Conservation (phyloP, 2,797 vertebrate species). For the Tarsius wallacei region DNA sequence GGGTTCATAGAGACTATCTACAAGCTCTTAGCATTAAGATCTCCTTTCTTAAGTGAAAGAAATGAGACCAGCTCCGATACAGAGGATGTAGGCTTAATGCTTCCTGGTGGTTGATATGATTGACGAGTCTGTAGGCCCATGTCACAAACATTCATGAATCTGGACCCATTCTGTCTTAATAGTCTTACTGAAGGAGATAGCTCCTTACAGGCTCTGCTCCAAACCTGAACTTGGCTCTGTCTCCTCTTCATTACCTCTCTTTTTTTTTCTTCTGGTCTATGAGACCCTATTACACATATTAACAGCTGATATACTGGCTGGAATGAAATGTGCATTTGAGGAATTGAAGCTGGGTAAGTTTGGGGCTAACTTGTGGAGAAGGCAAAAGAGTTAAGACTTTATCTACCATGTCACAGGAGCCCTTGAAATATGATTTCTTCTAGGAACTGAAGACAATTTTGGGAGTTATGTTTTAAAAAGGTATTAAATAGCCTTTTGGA, state of each 20-base stretch:
- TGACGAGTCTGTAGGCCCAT: not conserved
- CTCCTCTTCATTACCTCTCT: not conserved
- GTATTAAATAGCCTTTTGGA: not conserved
- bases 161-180: not conserved
- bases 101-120: constrained; percentile 8
- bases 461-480: not conserved
- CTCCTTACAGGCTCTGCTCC: not conserved
- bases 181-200: not conserved
- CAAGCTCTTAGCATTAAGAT: not conserved
- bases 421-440: not conserved
- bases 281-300: not conserved
- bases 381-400: not conserved
- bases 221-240: not conserved
- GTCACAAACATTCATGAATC: not conserved
- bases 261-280: not conserved
- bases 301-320: not conserved
- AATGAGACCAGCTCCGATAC: not conserved
- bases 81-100: not conserved
- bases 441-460: constrained; percentile 16
- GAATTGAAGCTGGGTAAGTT: not conserved
- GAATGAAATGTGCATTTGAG: not conserved
- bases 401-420: not conserved
- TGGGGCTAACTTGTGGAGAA: constrained; percentile 17
- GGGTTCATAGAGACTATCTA: not conserved
- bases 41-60: not conserved